Percentiles rank a stretch among this genome's conserved stretches.
Evolutionary conservation across 1,140 invertebrate species (phyloP).

Genomic region (Drosophila ananassae): DNA sequence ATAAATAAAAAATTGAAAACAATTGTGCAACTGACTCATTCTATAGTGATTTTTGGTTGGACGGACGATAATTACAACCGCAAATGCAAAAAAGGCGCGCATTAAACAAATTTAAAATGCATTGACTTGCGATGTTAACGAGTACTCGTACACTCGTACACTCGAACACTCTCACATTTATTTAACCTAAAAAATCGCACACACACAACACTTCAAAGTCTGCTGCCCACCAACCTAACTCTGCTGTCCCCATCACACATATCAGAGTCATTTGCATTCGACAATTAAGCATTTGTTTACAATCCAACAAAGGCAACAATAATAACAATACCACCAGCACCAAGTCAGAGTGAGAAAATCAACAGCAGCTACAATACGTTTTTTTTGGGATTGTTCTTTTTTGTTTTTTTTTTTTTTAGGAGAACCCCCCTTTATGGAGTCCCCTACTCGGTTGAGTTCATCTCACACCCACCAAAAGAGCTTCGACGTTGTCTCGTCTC

Average conservation of each 20-base stretch:
- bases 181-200: conserved; percentile 72
- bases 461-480: conserved; percentile 44
- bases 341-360: conserved; percentile 34
- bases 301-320: conserved; percentile 43
- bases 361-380: conserved; percentile 35
- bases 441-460: conserved; percentile 31
- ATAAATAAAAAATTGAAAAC: neutral
- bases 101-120: conserved; percentile 79
- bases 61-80: conserved; percentile 63
- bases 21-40: neutral
- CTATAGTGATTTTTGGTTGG: conserved; percentile 21
- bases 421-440: too few relatives aligned
- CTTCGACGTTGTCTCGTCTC: conserved; percentile 34
- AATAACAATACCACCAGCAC: conserved; percentile 4
- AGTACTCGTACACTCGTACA: conserved; percentile 30
- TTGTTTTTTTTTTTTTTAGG: too few relatives aligned
- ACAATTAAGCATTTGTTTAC: conserved; percentile 80
- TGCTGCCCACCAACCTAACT: conserved; percentile 53
- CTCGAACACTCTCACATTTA: conserved; percentile 35
- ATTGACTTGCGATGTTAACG: conserved; percentile 76
- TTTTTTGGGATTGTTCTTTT: conserved; percentile 1
- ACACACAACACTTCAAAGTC: conserved; percentile 63
- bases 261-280: conserved; percentile 66
- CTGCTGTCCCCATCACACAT: neutral
- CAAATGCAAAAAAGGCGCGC: conserved; percentile 60